Base-by-base conservation (phyloP, 1,140 invertebrate genomes). In the Drosophila gunungcola region DNA sequence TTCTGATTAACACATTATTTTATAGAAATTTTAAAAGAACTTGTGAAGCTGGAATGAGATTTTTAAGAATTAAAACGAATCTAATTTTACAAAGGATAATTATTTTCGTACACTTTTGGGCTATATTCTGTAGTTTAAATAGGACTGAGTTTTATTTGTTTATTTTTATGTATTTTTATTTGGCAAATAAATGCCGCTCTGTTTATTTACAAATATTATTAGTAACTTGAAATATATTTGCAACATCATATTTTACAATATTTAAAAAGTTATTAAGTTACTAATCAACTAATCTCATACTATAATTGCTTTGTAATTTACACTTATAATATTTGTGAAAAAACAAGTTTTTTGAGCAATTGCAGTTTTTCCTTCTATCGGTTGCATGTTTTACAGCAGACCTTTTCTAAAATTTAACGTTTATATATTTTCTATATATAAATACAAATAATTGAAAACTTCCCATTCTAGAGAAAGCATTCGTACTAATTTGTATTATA, bases 161-260 rank as follows among this genome's bases (percentile, higher is more conserved):
- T 29, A 13, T 60, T 27, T 25, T 34, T 11, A 64, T 32, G 41
- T 9, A 38, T 41, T 46, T 34, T 46, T 21, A 41, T 39, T 56
- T 38, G 29, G 41, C 42, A 21, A n/a, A 16, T 16, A n/a, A 10
- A 29, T 27, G 12, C 11, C 10, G 2, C 25, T 43, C 11, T 21
- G 25, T n/a, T 63, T 51, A 25, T 34, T 73, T 49, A 49, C 29
- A 49, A 61, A 48, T 42, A 38, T 41, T 46, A 62, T 29, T 68
- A 21, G 34, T 29, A 54, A 4, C n/a, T 6, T 32, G 6, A 7
- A 21, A 32, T 2, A 32, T 32, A 2, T 32, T 32, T 5, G 29
- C 29, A 0, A 6, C 6, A 2, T 7, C 6, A 32, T 6, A 7
- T 6, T 7, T 7, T 32, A n/a, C n/a, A n/a, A n/a, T n/a, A 6